A percentile compares a stretch with the other conserved stretches of the same genome.
Conservation (phyloP, 2,113 vertebrate genomes). For the Gopherus flavomarginatus region DNA sequence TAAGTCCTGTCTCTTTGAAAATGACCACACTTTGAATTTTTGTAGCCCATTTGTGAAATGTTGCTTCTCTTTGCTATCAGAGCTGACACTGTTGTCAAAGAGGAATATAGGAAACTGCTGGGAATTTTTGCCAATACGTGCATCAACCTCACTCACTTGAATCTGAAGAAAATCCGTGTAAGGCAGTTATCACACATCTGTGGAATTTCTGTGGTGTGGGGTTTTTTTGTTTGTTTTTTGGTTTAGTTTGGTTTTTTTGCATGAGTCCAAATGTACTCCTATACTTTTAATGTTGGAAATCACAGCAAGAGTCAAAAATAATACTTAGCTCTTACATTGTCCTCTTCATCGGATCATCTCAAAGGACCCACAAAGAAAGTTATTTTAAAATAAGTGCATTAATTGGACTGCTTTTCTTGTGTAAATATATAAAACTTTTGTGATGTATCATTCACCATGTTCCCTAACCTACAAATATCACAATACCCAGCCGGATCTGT, state of each 20-base stretch:
- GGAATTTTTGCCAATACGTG: not conserved
- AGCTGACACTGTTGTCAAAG: not conserved
- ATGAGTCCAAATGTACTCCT: not conserved
- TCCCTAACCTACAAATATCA: not conserved
- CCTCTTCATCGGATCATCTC: not conserved
- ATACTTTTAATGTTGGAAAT: not conserved
- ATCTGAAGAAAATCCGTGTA: not conserved
- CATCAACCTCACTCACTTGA: not conserved
- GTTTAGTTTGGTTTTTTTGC: not conserved
- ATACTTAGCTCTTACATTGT: not conserved
- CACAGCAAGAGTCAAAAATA: rapidly evolving
- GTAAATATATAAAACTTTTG: rapidly evolving
- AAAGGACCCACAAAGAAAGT: not conserved
- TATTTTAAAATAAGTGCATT: rapidly evolving
- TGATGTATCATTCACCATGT: not conserved
- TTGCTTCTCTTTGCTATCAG: not conserved
- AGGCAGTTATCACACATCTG: not conserved
- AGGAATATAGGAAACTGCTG: not conserved
- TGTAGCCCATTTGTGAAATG: not conserved
- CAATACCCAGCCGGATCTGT: rapidly evolving
- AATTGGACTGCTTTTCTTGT: not conserved
- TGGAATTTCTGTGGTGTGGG: not conserved
- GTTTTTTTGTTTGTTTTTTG: not conserved
- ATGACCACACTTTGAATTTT: not conserved
- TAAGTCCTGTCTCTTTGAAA: not conserved